A percentile compares a stretch with the other conserved stretches of the same genome.
These are phyloP conservation scores for Teleiodes luculella DNA, from an alignment of 2,888 invertebrate species.

Conservation along the genomic window DNA sequence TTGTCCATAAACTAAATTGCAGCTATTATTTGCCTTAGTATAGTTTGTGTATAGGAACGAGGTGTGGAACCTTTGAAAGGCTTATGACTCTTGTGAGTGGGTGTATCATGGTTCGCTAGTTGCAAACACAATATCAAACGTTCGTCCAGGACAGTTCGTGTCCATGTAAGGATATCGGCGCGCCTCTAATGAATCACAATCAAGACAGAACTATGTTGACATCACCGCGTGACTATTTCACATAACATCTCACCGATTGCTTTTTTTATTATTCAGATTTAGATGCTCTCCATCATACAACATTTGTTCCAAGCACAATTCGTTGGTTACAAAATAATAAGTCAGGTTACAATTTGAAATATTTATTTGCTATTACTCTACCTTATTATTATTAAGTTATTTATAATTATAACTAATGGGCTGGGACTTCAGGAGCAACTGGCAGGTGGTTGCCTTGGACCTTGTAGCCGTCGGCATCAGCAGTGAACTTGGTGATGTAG, in stretches of 20 bases:
- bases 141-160: slow-evolving; percentile 32
- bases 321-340: no score
- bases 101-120: slow-evolving; percentile 21
- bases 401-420: neutral
- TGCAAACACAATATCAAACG: slow-evolving; percentile 23
- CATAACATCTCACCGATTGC: neutral
- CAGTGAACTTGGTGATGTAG: slow-evolving; percentile 51
- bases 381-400: no score
- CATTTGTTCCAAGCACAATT: no score
- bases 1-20: neutral
- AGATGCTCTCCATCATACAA: no score
- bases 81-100: slow-evolving; percentile 24
- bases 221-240: slow-evolving; percentile 25
- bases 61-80: slow-evolving; percentile 29
- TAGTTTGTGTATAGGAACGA: slow-evolving; percentile 17
- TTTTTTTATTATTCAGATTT: neutral
- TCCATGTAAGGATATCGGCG: slow-evolving; percentile 37
- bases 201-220: slow-evolving; percentile 15
- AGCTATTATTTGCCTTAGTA: slow-evolving; percentile 9
- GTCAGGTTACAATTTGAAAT: no score
- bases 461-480: slow-evolving; percentile 46
- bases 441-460: slow-evolving; percentile 44
- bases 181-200: slow-evolving; percentile 29
- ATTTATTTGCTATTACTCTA: no score
- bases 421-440: slow-evolving; percentile 24